Evolutionary conservation across 2,113 vertebrate species (phyloP).

Genomic region (Australoheros scitulus): DNA sequence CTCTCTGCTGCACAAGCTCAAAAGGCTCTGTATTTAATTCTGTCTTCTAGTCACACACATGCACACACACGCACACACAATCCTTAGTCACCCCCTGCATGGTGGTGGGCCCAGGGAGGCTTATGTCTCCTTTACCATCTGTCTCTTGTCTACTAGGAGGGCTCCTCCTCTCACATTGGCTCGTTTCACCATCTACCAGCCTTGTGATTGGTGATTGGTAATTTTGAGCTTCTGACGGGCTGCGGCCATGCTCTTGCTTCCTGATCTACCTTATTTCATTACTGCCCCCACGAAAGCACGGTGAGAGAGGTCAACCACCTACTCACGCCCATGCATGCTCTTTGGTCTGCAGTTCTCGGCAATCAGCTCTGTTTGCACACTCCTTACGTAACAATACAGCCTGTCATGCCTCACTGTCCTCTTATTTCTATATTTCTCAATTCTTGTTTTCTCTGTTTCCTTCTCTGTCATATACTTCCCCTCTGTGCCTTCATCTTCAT

Average conservation of each 20-base stretch:
- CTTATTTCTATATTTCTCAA: background rate
- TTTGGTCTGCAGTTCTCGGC: constrained; percentile 42
- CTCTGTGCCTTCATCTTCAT: background rate
- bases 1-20: background rate
- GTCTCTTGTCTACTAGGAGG: constrained; percentile 58
- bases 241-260: constrained; percentile 29
- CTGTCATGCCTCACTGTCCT: background rate
- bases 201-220: constrained; percentile 39
- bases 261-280: constrained; percentile 40
- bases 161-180: constrained; percentile 31
- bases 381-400: constrained; percentile 50
- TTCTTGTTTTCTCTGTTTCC: background rate
- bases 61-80: constrained; percentile 3
- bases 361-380: constrained; percentile 16
- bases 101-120: constrained; percentile 37
- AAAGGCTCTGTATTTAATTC: constrained; percentile 40
- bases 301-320: constrained; percentile 49
- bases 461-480: constrained; percentile 11
- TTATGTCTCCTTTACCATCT: constrained; percentile 70
- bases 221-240: constrained; percentile 12
- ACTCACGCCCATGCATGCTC: constrained; percentile 52
- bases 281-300: constrained; percentile 29
- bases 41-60: constrained; percentile 1
- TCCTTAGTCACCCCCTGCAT: constrained; percentile 31
- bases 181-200: background rate